Evolutionary conservation across 1,140 invertebrate genomes (phyloP).

Genomic region (Brachionus manjavacas): DNA sequence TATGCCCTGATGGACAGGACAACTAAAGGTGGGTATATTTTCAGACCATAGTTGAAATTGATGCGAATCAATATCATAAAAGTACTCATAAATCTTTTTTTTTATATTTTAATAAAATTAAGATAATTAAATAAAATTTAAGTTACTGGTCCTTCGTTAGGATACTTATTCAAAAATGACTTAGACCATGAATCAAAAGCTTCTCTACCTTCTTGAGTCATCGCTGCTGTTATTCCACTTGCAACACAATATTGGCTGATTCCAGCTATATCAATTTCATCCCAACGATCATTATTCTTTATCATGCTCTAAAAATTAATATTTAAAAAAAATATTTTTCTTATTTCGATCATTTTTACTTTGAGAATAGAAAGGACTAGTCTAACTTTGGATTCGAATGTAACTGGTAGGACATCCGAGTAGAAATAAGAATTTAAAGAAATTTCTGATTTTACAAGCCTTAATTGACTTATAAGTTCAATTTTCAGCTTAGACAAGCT

Average conservation of each 20-base stretch:
- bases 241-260: constrained; percentile 21
- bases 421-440: neutral
- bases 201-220: neutral
- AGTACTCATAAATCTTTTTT: constrained; percentile 48
- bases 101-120: neutral
- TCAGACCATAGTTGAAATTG: constrained; percentile 54
- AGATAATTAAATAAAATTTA: neutral
- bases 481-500: neutral
- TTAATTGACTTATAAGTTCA: neutral
- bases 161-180: neutral
- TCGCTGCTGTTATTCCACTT: constrained; percentile 6
- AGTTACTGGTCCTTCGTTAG: constrained; percentile 14
- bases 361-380: constrained; percentile 19
- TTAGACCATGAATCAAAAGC: constrained; percentile 7
- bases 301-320: neutral
- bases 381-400: constrained; percentile 21
- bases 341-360: neutral
- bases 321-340: neutral
- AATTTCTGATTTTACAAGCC: neutral
- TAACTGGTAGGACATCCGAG: neutral
- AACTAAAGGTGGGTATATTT: constrained; percentile 52
- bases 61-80: constrained; percentile 53
- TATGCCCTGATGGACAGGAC: constrained; percentile 51
- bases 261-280: neutral
- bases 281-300: constrained; percentile 27